Evolutionary conservation across 2,888 invertebrate genomes (phyloP).

Genomic region (Formica aserva): DNA sequence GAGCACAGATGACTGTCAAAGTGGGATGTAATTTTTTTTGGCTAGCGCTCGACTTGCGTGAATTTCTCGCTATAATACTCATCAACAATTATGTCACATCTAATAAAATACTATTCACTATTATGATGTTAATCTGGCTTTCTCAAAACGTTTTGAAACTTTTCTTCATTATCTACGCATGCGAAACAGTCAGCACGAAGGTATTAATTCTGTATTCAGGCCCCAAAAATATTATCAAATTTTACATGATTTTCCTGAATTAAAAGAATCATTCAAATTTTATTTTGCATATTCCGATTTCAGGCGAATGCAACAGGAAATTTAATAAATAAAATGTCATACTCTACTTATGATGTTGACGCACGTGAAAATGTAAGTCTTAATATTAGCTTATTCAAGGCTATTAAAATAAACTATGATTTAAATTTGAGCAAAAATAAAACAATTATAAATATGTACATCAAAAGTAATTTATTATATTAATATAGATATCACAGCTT

Average conservation of each 20-base stretch:
- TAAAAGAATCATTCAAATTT: not conserved
- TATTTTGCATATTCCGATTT: not conserved
- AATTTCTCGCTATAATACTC: not conserved
- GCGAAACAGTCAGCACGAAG: not conserved
- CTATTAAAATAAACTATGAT: no score
- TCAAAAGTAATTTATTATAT: not conserved
- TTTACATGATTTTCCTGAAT: not conserved
- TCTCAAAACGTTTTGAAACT: not conserved
- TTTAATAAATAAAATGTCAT: slow-evolving; percentile 3
- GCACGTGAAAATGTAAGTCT: slow-evolving; percentile 17
- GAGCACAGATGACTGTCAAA: slow-evolving; percentile 10
- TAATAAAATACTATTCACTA: not conserved
- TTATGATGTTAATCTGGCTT: not conserved
- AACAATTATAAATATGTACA: not conserved
- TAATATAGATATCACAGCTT: slow-evolving; percentile 8
- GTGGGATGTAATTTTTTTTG: slow-evolving; percentile 1
- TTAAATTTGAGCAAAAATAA: not conserved
- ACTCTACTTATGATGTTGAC: not conserved
- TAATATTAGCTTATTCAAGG: not conserved
- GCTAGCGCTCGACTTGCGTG: not conserved
- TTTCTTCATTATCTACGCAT: not conserved
- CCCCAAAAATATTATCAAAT: not conserved
- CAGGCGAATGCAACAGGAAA: not conserved
- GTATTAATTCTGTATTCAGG: not conserved
- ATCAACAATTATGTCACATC: not conserved